phyloP scores from a whole-genome alignment of 2,888 invertebrate species.

The Dasypolia templi region DNA sequence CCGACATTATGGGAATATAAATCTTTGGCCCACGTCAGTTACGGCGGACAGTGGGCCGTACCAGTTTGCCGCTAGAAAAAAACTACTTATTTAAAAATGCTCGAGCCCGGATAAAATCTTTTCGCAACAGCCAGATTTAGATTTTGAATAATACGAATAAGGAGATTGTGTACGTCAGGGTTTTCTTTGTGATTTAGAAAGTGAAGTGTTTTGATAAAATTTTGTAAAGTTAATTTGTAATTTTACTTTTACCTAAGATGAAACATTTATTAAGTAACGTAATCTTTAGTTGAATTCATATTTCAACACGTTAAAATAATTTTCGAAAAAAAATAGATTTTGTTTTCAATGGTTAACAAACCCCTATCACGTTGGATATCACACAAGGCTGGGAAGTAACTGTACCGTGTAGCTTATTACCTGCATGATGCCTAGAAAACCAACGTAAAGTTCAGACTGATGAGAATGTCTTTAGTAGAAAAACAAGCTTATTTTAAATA shows the following conservation, averaged over 20 bases:
- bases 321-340: rapidly evolving
- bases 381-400: background rate
- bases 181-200: slow-evolving; percentile 42
- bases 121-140: slow-evolving; percentile 57
- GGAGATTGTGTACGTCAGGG: slow-evolving; percentile 37
- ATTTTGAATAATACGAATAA: slow-evolving; percentile 60
- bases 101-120: slow-evolving; percentile 45
- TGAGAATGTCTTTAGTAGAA: background rate
- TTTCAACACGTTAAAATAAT: background rate
- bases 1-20: slow-evolving; percentile 73
- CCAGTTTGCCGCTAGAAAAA: slow-evolving; percentile 58
- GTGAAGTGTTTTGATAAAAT: slow-evolving; percentile 11
- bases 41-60: slow-evolving; percentile 67
- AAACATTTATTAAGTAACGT: background rate
- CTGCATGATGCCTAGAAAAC: background rate
- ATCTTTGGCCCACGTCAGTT: slow-evolving; percentile 74
- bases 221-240: background rate
- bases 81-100: slow-evolving; percentile 63
- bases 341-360: background rate
- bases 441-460: no score
- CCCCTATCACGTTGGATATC: background rate
- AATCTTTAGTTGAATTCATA: background rate
- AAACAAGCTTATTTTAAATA: slow-evolving; percentile 16
- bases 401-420: background rate
- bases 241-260: background rate